Conservation (phyloP, 2,113 vertebrate genomes). For the Labeo catla region DNA sequence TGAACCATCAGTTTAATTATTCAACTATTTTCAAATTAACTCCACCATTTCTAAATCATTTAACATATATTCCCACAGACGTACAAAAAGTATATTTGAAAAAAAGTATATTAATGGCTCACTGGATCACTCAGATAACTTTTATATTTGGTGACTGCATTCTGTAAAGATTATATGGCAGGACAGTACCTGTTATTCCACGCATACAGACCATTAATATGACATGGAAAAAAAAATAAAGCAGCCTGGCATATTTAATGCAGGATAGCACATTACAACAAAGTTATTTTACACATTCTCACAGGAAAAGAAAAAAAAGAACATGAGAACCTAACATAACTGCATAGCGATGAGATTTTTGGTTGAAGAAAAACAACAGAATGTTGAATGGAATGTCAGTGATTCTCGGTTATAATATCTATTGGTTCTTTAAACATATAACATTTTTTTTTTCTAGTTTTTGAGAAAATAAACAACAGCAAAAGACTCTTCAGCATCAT, state of each 20-base stretch:
- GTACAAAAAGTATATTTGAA: no score
- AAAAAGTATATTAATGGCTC: no score
- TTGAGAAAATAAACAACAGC: no score
- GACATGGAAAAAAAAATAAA: slow-evolving; percentile 3
- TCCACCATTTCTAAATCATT: no score
- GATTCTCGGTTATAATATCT: not conserved
- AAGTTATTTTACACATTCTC: slow-evolving; percentile 71
- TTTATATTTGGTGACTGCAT: not conserved
- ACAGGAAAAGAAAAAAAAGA: slow-evolving; percentile 78
- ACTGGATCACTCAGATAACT: not conserved
- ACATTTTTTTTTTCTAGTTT: not conserved
- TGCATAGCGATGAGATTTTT: slow-evolving; percentile 8
- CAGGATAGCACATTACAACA: slow-evolving; percentile 70
- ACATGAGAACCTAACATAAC: not conserved
- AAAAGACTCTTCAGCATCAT: not conserved
- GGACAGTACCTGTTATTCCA: not conserved
- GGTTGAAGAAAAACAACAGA: not conserved
- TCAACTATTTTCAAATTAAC: no score
- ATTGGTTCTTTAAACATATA: slow-evolving; percentile 1
- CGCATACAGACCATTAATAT: not conserved
- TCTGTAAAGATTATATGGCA: not conserved
- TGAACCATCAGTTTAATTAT: no score
- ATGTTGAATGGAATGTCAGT: slow-evolving; percentile 20
- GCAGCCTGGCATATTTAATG: slow-evolving; percentile 28
- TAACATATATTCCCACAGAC: no score